Conservation (phyloP, 2,888 invertebrate genomes). For the Trachelus iudaicus region DNA sequence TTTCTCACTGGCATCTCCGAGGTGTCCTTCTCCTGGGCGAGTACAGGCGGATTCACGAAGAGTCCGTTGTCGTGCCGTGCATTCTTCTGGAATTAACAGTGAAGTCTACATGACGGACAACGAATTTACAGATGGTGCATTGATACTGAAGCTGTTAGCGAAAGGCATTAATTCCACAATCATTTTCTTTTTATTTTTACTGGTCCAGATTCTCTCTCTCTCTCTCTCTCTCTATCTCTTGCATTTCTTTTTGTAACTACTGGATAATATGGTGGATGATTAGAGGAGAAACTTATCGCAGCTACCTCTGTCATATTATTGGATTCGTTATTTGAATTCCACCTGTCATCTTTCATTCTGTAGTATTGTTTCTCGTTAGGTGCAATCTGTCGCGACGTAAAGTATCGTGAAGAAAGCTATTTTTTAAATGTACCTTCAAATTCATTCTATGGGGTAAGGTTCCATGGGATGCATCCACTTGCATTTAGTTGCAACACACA, state of each 20-base stretch:
- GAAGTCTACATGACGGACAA: neutral
- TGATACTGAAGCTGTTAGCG: neutral
- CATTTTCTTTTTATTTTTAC: neutral
- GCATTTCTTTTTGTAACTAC: neutral
- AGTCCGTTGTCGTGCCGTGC: conserved; percentile 54
- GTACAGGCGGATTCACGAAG: conserved; percentile 26
- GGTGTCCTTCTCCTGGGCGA: conserved; percentile 36
- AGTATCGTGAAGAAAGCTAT: conserved; percentile 32
- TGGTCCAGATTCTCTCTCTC: neutral
- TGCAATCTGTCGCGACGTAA: neutral
- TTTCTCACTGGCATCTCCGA: conserved; percentile 39
- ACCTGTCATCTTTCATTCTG: neutral
- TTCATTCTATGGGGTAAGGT: conserved; percentile 61
- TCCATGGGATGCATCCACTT: conserved; percentile 66
- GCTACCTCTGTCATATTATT: neutral
- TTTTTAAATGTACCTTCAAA: conserved; percentile 61
- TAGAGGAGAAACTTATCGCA: neutral
- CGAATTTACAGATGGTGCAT: neutral
- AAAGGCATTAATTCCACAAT: neutral
- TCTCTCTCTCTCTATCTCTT: no score
- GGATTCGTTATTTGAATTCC: neutral
- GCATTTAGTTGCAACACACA: conserved; percentile 67
- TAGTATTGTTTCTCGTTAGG: neutral
- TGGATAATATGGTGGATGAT: neutral
- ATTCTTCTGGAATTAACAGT: conserved; percentile 52